Percentiles rank a stretch among this genome's conserved stretches.
Conservation (phyloP, 2,888 invertebrate species). For the Germaria angustata region DNA sequence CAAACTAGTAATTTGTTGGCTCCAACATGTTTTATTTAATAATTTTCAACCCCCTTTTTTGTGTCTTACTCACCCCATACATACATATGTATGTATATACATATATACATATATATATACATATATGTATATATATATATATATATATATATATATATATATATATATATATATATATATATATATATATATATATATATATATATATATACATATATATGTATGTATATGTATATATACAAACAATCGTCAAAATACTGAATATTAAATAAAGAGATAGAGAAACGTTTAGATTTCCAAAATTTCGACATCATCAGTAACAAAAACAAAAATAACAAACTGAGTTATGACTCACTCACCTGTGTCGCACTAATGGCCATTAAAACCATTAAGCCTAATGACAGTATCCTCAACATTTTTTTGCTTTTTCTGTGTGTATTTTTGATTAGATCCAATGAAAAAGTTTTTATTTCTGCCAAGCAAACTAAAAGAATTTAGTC, state of each 20-base stretch:
- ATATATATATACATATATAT: too few relatives aligned
- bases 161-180: too few relatives aligned
- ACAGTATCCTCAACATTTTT: slow-evolving; percentile 64
- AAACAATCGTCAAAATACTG: not conserved
- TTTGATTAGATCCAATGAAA: slow-evolving; percentile 18
- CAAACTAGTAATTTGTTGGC: slow-evolving; percentile 2
- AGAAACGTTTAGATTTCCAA: not conserved
- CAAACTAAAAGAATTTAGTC: slow-evolving; percentile 15
- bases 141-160: too few relatives aligned
- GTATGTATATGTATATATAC: not conserved
- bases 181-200: too few relatives aligned
- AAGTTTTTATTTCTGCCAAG: slow-evolving; percentile 17
- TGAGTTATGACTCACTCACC: slow-evolving; percentile 66
- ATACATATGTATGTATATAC: too few relatives aligned
- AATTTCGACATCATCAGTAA: not conserved
- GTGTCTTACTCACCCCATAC: not conserved
- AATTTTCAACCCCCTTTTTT: not conserved
- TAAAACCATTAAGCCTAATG: slow-evolving; percentile 60
- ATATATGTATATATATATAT: too few relatives aligned
- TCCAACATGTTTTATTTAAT: slow-evolving; percentile 30
- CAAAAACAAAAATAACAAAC: slow-evolving; percentile 2
- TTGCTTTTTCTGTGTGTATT: not conserved
- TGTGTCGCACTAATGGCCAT: slow-evolving; percentile 64
- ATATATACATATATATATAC: too few relatives aligned
- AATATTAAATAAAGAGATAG: not conserved